A percentile compares a stretch with the other conserved stretches of the same genome.
Conservation (phyloP, 2,113 vertebrate genomes). For the Toxotes chatareus region DNA sequence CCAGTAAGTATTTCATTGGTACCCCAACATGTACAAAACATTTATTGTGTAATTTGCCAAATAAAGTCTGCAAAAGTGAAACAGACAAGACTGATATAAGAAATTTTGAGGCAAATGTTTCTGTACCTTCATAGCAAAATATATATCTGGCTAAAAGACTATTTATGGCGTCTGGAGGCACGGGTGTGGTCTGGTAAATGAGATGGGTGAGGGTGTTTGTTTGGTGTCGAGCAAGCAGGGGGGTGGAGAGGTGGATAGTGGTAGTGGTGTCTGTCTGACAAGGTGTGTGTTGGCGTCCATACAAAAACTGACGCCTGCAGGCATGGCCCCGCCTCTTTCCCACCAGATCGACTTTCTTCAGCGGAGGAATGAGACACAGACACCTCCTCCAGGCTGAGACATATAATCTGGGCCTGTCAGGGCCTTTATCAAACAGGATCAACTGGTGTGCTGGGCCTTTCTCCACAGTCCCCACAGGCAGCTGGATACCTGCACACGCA, state of each 20-base stretch:
- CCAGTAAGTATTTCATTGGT: neutral
- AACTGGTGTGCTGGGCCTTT: constrained; percentile 74
- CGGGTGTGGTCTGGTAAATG: constrained; percentile 75
- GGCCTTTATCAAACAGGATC: constrained; percentile 79
- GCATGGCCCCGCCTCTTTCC: constrained; percentile 76
- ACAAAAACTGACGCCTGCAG: constrained; percentile 76
- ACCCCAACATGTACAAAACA: neutral
- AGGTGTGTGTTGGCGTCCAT: constrained; percentile 63
- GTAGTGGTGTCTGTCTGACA: constrained; percentile 54
- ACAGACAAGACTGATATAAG: neutral
- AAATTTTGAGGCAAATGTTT: neutral
- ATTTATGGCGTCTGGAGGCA: constrained; percentile 63
- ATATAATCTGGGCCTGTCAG: constrained; percentile 82
- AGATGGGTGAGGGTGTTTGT: constrained; percentile 69
- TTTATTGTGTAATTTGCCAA: neutral
- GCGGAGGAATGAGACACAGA: constrained; percentile 76
- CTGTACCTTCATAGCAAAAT: neutral
- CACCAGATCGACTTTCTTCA: constrained; percentile 83
- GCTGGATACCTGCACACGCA: constrained; percentile 74
- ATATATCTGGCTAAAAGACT: neutral
- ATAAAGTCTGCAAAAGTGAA: neutral
- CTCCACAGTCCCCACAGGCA: constrained; percentile 71
- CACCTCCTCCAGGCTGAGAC: constrained; percentile 80
- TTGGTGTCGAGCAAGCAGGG: constrained; percentile 41
- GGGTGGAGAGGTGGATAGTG: constrained; percentile 17